phyloP scores from a whole-genome alignment of 2,888 invertebrate species.

The Pomacea canaliculata region DNA sequence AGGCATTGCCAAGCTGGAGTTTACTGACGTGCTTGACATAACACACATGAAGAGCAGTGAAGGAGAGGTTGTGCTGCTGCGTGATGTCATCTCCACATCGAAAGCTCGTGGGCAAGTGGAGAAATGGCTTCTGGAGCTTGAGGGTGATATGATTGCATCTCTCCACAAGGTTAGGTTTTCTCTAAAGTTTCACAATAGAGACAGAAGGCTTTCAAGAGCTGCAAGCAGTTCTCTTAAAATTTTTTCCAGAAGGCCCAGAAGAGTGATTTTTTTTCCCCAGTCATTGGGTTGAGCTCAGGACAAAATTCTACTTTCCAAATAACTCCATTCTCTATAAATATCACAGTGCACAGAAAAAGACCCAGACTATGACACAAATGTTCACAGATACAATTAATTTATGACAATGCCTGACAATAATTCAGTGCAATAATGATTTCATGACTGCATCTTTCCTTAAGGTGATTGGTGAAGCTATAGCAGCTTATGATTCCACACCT shows the following conservation, averaged over 20 bases:
- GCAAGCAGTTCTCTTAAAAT: background rate
- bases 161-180: conserved; percentile 74
- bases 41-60: conserved; percentile 71
- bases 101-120: conserved; percentile 93
- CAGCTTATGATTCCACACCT: conserved; percentile 77
- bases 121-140: conserved; percentile 92
- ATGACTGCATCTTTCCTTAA: conserved; percentile 31
- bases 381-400: too few relatives aligned
- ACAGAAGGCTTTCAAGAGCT: background rate
- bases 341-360: too few relatives aligned
- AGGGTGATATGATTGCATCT: conserved; percentile 89
- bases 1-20: conserved; percentile 70
- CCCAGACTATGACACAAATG: too few relatives aligned
- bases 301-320: too few relatives aligned
- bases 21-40: conserved; percentile 71
- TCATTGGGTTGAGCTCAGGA: too few relatives aligned
- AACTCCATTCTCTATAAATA: too few relatives aligned
- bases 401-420: too few relatives aligned
- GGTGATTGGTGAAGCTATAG: conserved; percentile 77
- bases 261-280: too few relatives aligned
- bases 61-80: conserved; percentile 69
- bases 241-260: too few relatives aligned
- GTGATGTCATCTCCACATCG: conserved; percentile 68
- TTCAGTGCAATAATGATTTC: too few relatives aligned
- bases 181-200: background rate